Evolutionary conservation across 2,113 vertebrate species (phyloP).

Genomic region (Hemiscyllium ocellatum): DNA sequence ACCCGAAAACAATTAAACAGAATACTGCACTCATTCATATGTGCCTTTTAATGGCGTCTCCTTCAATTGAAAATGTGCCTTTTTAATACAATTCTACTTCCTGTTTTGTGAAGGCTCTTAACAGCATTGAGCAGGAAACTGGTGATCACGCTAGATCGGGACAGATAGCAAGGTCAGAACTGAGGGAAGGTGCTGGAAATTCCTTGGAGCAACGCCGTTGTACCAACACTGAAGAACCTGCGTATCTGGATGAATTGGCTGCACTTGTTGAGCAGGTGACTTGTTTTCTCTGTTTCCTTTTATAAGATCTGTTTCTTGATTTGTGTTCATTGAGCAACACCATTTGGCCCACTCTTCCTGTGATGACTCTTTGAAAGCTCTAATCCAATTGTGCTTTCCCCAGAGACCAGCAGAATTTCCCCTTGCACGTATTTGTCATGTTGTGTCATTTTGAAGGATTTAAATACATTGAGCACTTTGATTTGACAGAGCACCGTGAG

Average conservation of each 20-base stretch:
- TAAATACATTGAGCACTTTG: background rate
- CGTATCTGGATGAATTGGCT: slow-evolving; percentile 69
- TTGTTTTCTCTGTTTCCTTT: background rate
- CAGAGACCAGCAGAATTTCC: background rate
- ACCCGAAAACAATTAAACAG: background rate
- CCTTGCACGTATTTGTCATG: background rate
- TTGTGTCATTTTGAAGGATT: background rate
- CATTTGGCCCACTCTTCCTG: background rate
- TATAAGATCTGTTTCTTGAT: background rate
- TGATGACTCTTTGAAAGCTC: background rate
- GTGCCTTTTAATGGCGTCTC: background rate
- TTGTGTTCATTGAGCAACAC: background rate
- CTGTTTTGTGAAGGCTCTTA: slow-evolving; percentile 64
- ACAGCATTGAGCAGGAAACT: slow-evolving; percentile 69
- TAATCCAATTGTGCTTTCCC: background rate
- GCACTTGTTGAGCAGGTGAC: slow-evolving; percentile 80
- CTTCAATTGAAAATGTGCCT: background rate
- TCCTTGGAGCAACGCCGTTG: slow-evolving; percentile 42
- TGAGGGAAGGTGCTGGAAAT: slow-evolving; percentile 46
- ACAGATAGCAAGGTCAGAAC: slow-evolving; percentile 42
- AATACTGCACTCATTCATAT: background rate
- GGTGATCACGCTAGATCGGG: slow-evolving; percentile 39
- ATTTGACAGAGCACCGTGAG: no score
- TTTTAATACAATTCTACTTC: background rate
- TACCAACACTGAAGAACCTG: slow-evolving; percentile 55